Percentiles rank a stretch among this genome's conserved stretches.
phyloP scores from a whole-genome alignment of 2,888 invertebrate genomes.

The Tiliacea citrago region DNA sequence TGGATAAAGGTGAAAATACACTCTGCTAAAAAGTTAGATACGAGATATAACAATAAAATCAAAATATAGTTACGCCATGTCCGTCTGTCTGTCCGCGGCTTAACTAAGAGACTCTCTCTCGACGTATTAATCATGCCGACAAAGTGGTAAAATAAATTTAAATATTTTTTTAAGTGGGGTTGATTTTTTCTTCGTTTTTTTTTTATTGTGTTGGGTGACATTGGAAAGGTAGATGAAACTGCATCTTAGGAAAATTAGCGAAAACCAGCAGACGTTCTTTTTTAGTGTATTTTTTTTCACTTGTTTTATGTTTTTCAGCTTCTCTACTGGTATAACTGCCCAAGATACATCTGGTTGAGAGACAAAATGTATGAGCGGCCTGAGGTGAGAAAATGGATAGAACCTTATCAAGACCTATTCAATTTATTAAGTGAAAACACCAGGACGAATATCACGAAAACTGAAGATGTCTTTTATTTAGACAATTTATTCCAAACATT shows the following conservation, averaged over 20 bases:
- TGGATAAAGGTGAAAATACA: conserved; percentile 3
- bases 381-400: conserved; percentile 75
- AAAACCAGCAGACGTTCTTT: conserved; percentile 12
- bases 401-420: conserved; percentile 79
- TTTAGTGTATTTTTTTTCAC: background rate
- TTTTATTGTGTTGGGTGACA: no score
- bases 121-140: no score
- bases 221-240: no score
- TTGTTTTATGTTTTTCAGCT: conserved; percentile 75
- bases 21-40: background rate
- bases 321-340: conserved; percentile 88
- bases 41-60: no score
- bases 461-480: conserved; percentile 85
- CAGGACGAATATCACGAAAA: conserved; percentile 81
- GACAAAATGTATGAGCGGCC: conserved; percentile 76
- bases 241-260: background rate
- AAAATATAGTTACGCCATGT: no score
- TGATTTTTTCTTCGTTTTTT: no score
- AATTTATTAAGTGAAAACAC: conserved; percentile 76
- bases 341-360: conserved; percentile 79
- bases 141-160: no score
- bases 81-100: no score
- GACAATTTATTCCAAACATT: conserved; percentile 88
- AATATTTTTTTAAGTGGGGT: no score
- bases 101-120: no score